Evolutionary conservation across 2,113 vertebrate species (phyloP).

Genomic region (Lanius collurio): DNA sequence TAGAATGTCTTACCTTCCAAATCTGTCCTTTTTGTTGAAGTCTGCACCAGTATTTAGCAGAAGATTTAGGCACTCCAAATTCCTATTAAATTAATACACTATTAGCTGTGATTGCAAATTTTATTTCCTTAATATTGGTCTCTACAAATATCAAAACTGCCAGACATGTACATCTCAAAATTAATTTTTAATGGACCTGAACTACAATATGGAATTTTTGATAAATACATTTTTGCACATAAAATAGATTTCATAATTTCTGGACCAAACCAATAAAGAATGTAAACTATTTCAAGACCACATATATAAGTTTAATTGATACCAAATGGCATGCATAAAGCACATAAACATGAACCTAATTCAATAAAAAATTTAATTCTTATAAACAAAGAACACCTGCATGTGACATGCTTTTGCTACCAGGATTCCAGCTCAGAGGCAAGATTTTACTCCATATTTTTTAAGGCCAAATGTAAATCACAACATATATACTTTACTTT

Average conservation of each 20-base stretch:
- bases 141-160: neutral
- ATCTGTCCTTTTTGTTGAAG: slow-evolving; percentile 97
- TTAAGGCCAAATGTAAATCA: neutral
- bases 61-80: slow-evolving; percentile 98
- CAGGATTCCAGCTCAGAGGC: neutral
- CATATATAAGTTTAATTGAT: neutral
- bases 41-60: slow-evolving; percentile 95
- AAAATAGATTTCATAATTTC: neutral
- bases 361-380: neutral
- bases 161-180: neutral
- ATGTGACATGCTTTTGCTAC: neutral
- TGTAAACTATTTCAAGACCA: neutral
- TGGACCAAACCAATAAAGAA: neutral
- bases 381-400: neutral
- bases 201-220: neutral
- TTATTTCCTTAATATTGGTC: neutral
- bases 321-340: neutral
- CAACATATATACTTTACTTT: neutral
- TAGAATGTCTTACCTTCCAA: slow-evolving; percentile 86
- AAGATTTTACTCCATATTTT: neutral
- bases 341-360: neutral
- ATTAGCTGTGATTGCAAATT: neutral
- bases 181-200: neutral
- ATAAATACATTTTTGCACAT: neutral
- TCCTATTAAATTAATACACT: slow-evolving; percentile 75